phyloP scores from a whole-genome alignment of 2,113 vertebrate species.

The Oreotrochilus melanogaster region DNA sequence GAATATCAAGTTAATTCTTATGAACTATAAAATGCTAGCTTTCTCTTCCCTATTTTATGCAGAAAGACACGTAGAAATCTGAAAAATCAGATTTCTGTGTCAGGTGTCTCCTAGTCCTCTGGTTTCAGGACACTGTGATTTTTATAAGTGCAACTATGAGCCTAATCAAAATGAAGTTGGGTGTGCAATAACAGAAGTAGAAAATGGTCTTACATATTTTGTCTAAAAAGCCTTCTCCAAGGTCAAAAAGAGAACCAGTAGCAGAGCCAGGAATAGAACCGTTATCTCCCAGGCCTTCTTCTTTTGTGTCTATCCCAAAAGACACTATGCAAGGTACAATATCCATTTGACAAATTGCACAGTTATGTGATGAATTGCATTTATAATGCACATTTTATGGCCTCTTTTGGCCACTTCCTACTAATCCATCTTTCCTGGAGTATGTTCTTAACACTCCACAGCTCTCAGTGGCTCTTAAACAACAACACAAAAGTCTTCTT shows the following conservation, averaged over 20 bases:
- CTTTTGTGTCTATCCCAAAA: conserved; percentile 66
- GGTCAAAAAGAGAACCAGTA: conserved; percentile 60
- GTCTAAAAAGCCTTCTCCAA: conserved; percentile 33
- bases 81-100: not conserved
- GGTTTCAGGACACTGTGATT: not conserved
- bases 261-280: conserved; percentile 57
- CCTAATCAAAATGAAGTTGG: not conserved
- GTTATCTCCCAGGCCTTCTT: conserved; percentile 57
- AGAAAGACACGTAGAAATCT: not conserved
- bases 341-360: conserved; percentile 70
- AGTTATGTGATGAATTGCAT: conserved; percentile 69
- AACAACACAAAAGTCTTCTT: conserved; percentile 58
- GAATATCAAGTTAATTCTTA: not conserved
- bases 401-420: conserved; percentile 67
- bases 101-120: not conserved
- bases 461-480: conserved; percentile 55
- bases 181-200: not conserved
- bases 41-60: not conserved
- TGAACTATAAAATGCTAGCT: not conserved
- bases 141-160: not conserved
- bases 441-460: conserved; percentile 58
- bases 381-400: conserved; percentile 70
- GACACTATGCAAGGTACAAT: conserved; percentile 52
- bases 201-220: not conserved
- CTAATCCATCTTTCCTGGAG: conserved; percentile 59